Evolutionary conservation across 64 coral and sea anemone genomes (phyloP).

Genomic region (Stylophora pistillata): DNA sequence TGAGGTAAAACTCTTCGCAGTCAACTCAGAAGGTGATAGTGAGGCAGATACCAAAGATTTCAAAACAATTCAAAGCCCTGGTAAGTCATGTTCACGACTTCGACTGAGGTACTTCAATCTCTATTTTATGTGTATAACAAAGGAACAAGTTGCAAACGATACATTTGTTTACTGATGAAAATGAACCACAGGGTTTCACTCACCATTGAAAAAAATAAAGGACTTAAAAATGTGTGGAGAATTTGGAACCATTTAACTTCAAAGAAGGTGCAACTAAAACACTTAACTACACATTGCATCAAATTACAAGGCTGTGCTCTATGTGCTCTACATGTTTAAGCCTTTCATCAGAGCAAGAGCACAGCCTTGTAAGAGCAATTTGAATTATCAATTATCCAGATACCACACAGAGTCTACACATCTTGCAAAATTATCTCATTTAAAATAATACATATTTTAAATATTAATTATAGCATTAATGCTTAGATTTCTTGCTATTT

Average conservation of each 20-base stretch:
- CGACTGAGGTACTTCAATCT: too few species aligned
- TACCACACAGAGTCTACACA: too few species aligned
- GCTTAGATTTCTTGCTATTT: conserved; percentile 1
- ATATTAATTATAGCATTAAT: neutral
- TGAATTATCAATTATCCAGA: too few species aligned
- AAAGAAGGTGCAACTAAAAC: neutral
- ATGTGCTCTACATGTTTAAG: too few species aligned
- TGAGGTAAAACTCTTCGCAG: conserved; percentile 21
- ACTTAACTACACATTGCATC: neutral
- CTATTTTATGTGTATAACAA: too few species aligned
- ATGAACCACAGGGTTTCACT: too few species aligned
- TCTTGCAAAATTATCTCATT: too few species aligned
- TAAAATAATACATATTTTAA: neutral
- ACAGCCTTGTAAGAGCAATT: too few species aligned
- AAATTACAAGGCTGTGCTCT: neutral
- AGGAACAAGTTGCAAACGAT: too few species aligned
- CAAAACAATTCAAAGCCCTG: neutral
- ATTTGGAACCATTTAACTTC: neutral
- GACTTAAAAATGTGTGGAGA: neutral
- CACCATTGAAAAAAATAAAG: too few species aligned
- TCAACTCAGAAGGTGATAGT: conserved; percentile 4
- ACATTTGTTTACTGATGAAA: too few species aligned
- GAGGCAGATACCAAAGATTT: conserved; percentile 14
- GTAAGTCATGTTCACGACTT: neutral
- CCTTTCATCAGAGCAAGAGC: too few species aligned